phyloP scores from a whole-genome alignment of 1,140 invertebrate genomes.

The Monomorium pharaonis region DNA sequence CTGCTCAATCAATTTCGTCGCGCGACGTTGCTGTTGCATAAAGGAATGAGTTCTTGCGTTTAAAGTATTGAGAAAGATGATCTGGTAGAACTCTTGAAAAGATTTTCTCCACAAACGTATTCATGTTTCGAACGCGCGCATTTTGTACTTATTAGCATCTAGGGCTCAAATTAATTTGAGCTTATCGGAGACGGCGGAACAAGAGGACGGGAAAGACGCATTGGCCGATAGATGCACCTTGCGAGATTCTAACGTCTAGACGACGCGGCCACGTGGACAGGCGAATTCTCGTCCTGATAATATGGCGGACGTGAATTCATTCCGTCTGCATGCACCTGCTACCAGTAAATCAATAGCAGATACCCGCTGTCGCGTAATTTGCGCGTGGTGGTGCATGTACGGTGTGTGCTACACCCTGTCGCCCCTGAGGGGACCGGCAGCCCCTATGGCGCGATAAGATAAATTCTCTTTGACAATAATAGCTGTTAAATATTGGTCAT shows the following conservation, averaged over 20 bases:
- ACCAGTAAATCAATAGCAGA: conserved; percentile 77
- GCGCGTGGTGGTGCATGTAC: conserved; percentile 55
- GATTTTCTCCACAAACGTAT: not conserved
- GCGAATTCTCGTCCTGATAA: conserved; percentile 62
- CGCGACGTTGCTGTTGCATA: not conserved
- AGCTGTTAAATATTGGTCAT: conserved; percentile 78
- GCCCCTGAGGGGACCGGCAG: conserved; percentile 39
- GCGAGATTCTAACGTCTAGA: not conserved
- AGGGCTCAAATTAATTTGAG: not conserved
- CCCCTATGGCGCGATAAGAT: conserved; percentile 71
- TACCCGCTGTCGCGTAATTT: conserved; percentile 74
- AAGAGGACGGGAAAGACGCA: not conserved
- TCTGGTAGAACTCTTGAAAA: not conserved
- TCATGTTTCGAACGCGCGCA: not conserved
- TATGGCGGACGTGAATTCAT: conserved; percentile 65
- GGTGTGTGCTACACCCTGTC: conserved; percentile 11
- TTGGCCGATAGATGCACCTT: not conserved
- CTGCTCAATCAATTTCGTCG: not conserved
- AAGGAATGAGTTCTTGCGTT: not conserved
- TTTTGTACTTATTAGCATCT: not conserved
- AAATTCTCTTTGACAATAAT: conserved; percentile 79
- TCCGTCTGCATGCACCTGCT: conserved; percentile 72
- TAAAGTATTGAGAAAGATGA: not conserved
- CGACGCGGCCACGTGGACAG: conserved; percentile 33
- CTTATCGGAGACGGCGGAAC: too few species aligned